Conservation (phyloP, 30 jellyfish, hydroid and myxozoan genomes). For the Cassiopea andromeda region DNA sequence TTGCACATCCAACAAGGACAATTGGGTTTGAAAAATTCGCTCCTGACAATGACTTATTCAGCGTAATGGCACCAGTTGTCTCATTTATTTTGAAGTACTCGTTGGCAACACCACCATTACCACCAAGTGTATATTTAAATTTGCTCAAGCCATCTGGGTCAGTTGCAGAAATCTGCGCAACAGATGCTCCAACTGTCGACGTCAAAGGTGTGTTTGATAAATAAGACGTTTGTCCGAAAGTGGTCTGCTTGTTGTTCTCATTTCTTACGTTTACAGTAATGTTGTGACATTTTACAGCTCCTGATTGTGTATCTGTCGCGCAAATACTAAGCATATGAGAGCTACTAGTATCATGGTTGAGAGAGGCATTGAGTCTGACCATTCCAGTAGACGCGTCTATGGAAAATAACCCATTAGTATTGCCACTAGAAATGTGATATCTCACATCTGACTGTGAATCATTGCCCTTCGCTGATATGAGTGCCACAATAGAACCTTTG, state of each 20-base stretch:
- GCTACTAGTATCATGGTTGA: constrained; percentile 35
- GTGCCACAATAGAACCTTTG: constrained; percentile 63
- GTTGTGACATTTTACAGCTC: constrained; percentile 35
- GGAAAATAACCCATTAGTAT: constrained; percentile 56
- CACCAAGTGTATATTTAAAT: constrained; percentile 58
- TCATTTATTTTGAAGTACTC: constrained; percentile 61
- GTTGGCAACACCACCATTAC: constrained; percentile 60
- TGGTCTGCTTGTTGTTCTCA: constrained; percentile 80
- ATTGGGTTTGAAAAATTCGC: constrained; percentile 50
- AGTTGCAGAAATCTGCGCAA: constrained; percentile 68
- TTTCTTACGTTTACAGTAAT: constrained; percentile 52
- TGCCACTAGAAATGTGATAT: constrained; percentile 58
- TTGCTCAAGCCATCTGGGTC: constrained; percentile 88
- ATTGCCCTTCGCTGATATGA: constrained; percentile 61
- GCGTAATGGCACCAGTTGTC: constrained; percentile 70
- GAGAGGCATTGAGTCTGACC: constrained; percentile 48
- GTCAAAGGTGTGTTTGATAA: constrained; percentile 8
- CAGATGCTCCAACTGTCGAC: constrained; percentile 57
- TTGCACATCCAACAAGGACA: constrained; percentile 80
- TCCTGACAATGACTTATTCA: constrained; percentile 53
- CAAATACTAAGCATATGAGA: constrained; percentile 60
- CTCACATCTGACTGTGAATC: constrained; percentile 57
- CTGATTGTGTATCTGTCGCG: constrained; percentile 55
- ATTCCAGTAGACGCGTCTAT: constrained; percentile 85
- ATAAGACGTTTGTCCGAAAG: constrained; percentile 43